Evolutionary conservation across 2,113 vertebrate genomes (phyloP), one percentile per base, ranked within the genome.

Genomic region (Actenoides lindsayi): DNA sequence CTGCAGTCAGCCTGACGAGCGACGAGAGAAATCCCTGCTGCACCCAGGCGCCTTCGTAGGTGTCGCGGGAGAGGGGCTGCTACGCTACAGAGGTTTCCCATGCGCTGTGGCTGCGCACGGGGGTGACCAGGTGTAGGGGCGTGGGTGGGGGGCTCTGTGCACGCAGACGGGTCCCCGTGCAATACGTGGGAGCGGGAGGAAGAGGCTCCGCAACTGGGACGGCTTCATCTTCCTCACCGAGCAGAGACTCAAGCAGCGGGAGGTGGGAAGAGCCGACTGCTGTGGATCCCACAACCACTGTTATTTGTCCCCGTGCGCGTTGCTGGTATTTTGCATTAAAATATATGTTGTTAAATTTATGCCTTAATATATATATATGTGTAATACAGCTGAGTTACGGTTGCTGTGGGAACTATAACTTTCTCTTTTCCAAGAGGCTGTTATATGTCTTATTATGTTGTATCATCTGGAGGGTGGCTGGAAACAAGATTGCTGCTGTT

Each of bases 281-380:
- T 94, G 85, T 80, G 46, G 91, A 95, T 95, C 87, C 78, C 81
- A 81, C 91, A 53, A 71, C 69, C 74, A 3, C 33, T 37, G 59
- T 94, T 96, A 96, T 97, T 93, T 86, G 80, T 83, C 90, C 94
- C 79, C 5, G 1, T 50, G 90, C 60, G 93, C 82, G 41, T 92
- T 19, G 31, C 91, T 80, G 94, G 87, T 94, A 92, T 95, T 96
- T 96, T 97, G 77, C 87, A 96, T 96, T 96, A 93, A 96, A 97
- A 96, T 96, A 97, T 93, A 89, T 87, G 92, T 78, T 92, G 94
- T 97, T 95, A 94, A 96, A 97, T 97, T 96, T 97, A 97, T 96
- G 83, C 88, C 91, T 95, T 96, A 48, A 95, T 97, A 95, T 95
- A 95, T 96, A 95, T 84, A 63, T 89, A 3, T 87, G 30, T 93